phyloP scores from a whole-genome alignment of 2,888 invertebrate genomes.

The Torymus tubicola region DNA sequence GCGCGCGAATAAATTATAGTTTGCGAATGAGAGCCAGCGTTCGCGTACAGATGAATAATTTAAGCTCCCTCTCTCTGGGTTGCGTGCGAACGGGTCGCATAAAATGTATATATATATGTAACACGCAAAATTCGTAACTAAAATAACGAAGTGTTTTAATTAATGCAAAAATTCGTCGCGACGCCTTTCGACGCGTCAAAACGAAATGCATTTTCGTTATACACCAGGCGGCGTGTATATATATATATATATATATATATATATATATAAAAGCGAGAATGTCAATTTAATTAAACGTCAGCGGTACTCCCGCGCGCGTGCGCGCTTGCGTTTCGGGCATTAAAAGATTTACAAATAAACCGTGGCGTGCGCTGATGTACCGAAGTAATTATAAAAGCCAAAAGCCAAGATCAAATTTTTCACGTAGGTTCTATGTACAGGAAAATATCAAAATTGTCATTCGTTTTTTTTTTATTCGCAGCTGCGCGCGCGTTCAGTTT shows the following conservation, averaged over 20 bases:
- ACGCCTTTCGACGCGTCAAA: slow-evolving; percentile 10
- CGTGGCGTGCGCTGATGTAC: slow-evolving; percentile 5
- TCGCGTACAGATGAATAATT: too few species aligned
- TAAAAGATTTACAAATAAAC: slow-evolving; percentile 15
- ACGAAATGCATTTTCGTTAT: slow-evolving; percentile 25
- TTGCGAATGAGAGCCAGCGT: too few species aligned
- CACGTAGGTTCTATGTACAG: too few species aligned
- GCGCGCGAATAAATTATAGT: slow-evolving; percentile 1
- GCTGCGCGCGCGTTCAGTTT: slow-evolving; percentile 8
- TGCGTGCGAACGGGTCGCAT: too few species aligned
- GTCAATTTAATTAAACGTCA: slow-evolving; percentile 36
- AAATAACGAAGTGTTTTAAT: slow-evolving; percentile 27
- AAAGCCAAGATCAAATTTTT: slow-evolving; percentile 12
- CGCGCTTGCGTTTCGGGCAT: too few species aligned
- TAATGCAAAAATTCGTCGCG: too few species aligned
- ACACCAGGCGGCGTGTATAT: too few species aligned
- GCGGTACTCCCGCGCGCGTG: neutral
- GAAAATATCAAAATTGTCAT: slow-evolving; percentile 33
- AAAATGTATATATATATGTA: too few species aligned
- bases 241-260: too few species aligned
- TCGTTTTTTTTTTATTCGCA: neutral
- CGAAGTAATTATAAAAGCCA: slow-evolving; percentile 34
- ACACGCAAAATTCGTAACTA: neutral
- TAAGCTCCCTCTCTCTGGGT: too few species aligned
- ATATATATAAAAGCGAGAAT: neutral